Conservation (phyloP, 1,140 invertebrate species). For the Sarcophaga bullata region DNA sequence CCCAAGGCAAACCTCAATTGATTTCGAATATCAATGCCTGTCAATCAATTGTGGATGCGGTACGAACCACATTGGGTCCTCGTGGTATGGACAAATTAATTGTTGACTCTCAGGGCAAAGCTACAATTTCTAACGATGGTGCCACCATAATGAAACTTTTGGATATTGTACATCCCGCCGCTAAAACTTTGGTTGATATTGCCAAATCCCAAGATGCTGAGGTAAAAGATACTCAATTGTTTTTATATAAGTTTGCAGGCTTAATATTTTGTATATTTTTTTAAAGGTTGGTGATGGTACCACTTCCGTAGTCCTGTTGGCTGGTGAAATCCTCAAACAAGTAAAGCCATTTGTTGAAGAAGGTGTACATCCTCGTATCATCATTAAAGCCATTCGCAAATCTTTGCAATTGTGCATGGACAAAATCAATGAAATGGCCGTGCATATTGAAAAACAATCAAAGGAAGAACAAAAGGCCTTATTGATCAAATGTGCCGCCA, state of each 20-base stretch:
- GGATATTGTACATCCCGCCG: slow-evolving; percentile 98
- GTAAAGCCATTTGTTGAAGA: slow-evolving; percentile 97
- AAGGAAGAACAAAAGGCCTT: slow-evolving; percentile 74
- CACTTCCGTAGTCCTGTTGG: slow-evolving; percentile 94
- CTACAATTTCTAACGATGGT: slow-evolving; percentile 99
- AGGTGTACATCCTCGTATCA: slow-evolving; percentile 92
- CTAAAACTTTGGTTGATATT: slow-evolving; percentile 97
- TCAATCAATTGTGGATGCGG: slow-evolving; percentile 93
- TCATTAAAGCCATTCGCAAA: slow-evolving; percentile 87
- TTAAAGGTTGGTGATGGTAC: slow-evolving; percentile 96
- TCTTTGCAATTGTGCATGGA: slow-evolving; percentile 84
- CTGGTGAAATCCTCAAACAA: slow-evolving; percentile 96
- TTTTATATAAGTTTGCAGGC: not conserved
- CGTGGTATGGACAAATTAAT: slow-evolving; percentile 99
- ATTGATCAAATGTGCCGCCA: slow-evolving; percentile 94
- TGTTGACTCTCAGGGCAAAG: slow-evolving; percentile 87
- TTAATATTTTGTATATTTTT: slow-evolving; percentile 38
- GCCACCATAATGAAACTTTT: slow-evolving; percentile 98
- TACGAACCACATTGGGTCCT: slow-evolving; percentile 95
- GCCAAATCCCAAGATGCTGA: slow-evolving; percentile 99
- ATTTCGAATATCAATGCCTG: slow-evolving; percentile 99
- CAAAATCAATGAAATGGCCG: slow-evolving; percentile 86
- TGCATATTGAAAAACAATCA: slow-evolving; percentile 78
- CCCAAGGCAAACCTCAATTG: slow-evolving; percentile 95
- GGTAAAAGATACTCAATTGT: slow-evolving; percentile 70